These are phyloP conservation scores for Heliconius charithonia DNA, from an alignment of 2,888 invertebrate genomes.

Conservation along the genomic window DNA sequence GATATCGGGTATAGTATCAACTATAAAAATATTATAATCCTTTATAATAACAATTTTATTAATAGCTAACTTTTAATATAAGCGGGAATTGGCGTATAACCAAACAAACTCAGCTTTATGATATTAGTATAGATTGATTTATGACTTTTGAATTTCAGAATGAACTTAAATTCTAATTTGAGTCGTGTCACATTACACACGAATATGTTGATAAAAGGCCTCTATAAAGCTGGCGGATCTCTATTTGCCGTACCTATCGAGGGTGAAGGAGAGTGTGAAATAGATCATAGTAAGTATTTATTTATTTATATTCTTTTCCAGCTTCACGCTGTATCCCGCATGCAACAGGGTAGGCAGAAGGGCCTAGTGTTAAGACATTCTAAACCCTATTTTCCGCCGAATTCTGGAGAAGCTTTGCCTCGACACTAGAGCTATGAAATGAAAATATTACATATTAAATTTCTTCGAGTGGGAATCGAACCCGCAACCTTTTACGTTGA, in stretches of 20 bases:
- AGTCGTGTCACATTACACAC: slow-evolving; percentile 31
- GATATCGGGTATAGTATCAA: slow-evolving; percentile 8
- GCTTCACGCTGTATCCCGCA: neutral
- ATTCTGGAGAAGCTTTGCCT: no score
- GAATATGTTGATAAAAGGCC: slow-evolving; percentile 26
- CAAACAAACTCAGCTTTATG: neutral
- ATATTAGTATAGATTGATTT: neutral
- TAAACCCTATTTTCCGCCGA: no score
- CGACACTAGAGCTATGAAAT: no score
- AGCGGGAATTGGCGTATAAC: no score
- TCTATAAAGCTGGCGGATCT: slow-evolving; percentile 30
- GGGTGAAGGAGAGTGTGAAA: slow-evolving; percentile 29
- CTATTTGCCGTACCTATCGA: slow-evolving; percentile 31
- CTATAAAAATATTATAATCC: no score
- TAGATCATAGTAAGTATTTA: slow-evolving; percentile 31
- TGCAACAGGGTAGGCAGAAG: no score
- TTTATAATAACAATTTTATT: neutral
- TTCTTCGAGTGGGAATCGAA: no score
- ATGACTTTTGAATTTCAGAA: slow-evolving; percentile 8
- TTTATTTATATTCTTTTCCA: neutral
- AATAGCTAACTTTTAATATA: neutral
- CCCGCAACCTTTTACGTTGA: no score
- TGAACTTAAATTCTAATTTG: slow-evolving; percentile 31
- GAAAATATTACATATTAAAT: no score
- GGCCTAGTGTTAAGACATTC: no score